Percentiles rank a stretch among this genome's conserved stretches.
Evolutionary conservation across 35 echinoderm and acorn worm genomes (phyloP).

Genomic region (Strongylocentrotus purpuratus): DNA sequence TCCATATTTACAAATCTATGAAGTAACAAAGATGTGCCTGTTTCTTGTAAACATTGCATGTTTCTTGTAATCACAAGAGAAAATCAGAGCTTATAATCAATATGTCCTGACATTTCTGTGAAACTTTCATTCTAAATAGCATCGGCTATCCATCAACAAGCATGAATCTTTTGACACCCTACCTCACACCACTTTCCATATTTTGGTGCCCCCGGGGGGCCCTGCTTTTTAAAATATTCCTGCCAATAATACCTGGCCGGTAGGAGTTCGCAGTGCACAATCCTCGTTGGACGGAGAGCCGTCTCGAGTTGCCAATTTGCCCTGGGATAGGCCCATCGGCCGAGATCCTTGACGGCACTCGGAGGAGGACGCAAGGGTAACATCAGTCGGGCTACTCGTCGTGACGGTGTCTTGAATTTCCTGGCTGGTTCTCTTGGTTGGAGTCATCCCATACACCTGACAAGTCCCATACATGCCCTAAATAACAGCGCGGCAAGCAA

Average conservation of each 20-base stretch:
- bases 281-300: background rate
- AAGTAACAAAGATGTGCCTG: too few relatives aligned
- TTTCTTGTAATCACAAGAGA: too few relatives aligned
- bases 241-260: background rate
- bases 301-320: background rate
- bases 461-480: background rate
- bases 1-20: too few relatives aligned
- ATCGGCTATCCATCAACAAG: background rate
- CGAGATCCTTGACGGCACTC: background rate
- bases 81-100: background rate
- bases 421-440: background rate
- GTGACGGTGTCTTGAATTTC: background rate
- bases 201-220: background rate
- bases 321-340: conserved; percentile 4
- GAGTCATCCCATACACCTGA: background rate
- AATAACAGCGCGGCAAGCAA: background rate
- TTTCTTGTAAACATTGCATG: too few relatives aligned
- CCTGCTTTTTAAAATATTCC: conserved; percentile 11
- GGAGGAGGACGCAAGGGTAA: background rate
- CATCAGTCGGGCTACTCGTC: background rate
- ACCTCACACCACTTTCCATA: background rate
- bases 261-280: background rate
- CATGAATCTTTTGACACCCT: background rate
- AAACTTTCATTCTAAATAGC: background rate
- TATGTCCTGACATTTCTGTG: background rate